Base-by-base conservation (phyloP, 2,888 invertebrate species). In the Hypomecis atomaria region DNA sequence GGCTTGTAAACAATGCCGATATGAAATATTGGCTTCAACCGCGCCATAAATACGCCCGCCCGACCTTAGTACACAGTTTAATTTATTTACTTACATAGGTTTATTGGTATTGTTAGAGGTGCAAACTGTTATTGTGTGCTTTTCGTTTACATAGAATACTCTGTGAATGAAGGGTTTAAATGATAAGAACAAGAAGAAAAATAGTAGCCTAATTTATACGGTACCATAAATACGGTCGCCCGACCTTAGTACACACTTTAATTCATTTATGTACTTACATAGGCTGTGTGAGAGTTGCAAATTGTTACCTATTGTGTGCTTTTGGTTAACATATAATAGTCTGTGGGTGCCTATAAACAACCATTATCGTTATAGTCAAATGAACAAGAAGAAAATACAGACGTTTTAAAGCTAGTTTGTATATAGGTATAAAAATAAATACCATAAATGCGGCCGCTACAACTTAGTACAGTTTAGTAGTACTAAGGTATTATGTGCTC, bases 11-110 rank as follows among this genome's bases (percentile, higher is more conserved):
- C 85, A 86, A 86, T 84, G 78, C 80, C 77, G 77, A 76, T 81
- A 81, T 86, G 84, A 85, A 80, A 83, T 85, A 86, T 77, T 73
- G 78, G 72, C 80, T 79, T 83, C 83, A 82, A 79, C 77, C 76
- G 73, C 69, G 70, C 74, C 71, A 75, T 86, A 84, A 76, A 78
- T 86, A 79, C 73, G 37, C 23, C 57, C 62, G 60, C 59, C 64
- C 52, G 60, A 47, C 65, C 65, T 65, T 65, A 65, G 60, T 60
- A 65, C 65, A 65, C 65, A 61, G 65, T 65, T 54, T 65, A 65
- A 60, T 65, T 65, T 65, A 65, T 65, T 65, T 65, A 65, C 65
- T 65, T 65, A 65, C 65, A 65, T 65, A 65, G 65, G 65, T 45
- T 60, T 65, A 65, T 65, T 60, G 65, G 59, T 60, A 56, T 59